phyloP scores from a whole-genome alignment of 2,888 invertebrate genomes.

The Villa cingulata region DNA sequence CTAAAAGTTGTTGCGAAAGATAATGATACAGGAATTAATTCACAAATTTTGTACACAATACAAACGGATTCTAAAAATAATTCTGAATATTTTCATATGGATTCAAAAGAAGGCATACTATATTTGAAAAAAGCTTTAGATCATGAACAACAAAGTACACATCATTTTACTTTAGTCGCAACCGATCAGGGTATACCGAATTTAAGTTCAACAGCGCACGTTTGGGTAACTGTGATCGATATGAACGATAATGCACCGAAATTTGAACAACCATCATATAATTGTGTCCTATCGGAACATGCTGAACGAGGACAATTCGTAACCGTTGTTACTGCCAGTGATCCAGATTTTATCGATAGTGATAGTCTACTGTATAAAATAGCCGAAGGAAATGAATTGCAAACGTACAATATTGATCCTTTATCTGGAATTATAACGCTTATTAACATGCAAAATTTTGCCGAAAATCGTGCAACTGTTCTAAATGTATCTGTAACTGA shows the following conservation, averaged over 20 bases:
- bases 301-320: slow-evolving; percentile 79
- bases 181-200: slow-evolving; percentile 74
- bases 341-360: slow-evolving; percentile 70
- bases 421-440: slow-evolving; percentile 50
- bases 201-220: slow-evolving; percentile 64
- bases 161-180: slow-evolving; percentile 69
- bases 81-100: slow-evolving; percentile 61
- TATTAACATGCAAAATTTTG: slow-evolving; percentile 61
- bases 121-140: slow-evolving; percentile 65
- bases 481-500: slow-evolving; percentile 92
- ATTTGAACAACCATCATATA: slow-evolving; percentile 69
- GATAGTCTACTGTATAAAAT: slow-evolving; percentile 64
- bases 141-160: slow-evolving; percentile 56
- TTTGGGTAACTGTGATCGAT: slow-evolving; percentile 74
- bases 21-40: slow-evolving; percentile 56
- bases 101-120: slow-evolving; percentile 60
- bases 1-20: slow-evolving; percentile 61
- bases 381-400: slow-evolving; percentile 65
- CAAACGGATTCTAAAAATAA: slow-evolving; percentile 47
- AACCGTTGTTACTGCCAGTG: slow-evolving; percentile 75
- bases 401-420: slow-evolving; percentile 54
- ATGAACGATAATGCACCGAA: slow-evolving; percentile 84
- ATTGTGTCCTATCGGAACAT: slow-evolving; percentile 63
- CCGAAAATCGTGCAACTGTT: slow-evolving; percentile 46
- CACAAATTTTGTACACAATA: slow-evolving; percentile 56